Evolutionary conservation across 2,113 vertebrate genomes (phyloP).

Genomic region (Dasyornis broadbenti): DNA sequence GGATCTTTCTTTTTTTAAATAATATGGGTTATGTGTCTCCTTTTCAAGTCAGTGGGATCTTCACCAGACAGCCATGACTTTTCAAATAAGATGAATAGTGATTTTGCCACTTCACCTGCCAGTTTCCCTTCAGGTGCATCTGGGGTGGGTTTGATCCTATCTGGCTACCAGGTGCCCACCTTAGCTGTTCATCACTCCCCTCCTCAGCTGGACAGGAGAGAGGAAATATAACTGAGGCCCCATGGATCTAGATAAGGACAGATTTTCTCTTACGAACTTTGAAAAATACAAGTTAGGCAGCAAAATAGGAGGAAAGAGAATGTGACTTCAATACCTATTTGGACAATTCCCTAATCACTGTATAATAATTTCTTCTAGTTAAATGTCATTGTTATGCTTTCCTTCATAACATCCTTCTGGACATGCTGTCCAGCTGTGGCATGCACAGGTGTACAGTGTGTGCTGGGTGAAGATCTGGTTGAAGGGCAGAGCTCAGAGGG

Average conservation of each 20-base stretch:
- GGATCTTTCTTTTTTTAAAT: not conserved
- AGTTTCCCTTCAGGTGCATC: not conserved
- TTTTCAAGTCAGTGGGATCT: not conserved
- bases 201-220: not conserved
- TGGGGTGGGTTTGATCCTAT: not conserved
- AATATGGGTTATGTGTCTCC: not conserved
- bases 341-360: not conserved
- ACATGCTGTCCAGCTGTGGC: no score
- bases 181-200: not conserved
- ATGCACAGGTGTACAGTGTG: no score
- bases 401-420: not conserved
- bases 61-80: not conserved
- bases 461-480: not conserved
- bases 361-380: not conserved
- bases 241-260: not conserved
- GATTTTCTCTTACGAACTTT: not conserved
- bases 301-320: not conserved
- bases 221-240: not conserved
- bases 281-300: not conserved
- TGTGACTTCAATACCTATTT: not conserved
- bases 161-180: not conserved
- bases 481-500: not conserved
- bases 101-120: not conserved
- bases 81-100: not conserved
- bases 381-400: not conserved